phyloP scores from a whole-genome alignment of 2,797 vertebrate genomes.

The Pangasius krempfi region DNA sequence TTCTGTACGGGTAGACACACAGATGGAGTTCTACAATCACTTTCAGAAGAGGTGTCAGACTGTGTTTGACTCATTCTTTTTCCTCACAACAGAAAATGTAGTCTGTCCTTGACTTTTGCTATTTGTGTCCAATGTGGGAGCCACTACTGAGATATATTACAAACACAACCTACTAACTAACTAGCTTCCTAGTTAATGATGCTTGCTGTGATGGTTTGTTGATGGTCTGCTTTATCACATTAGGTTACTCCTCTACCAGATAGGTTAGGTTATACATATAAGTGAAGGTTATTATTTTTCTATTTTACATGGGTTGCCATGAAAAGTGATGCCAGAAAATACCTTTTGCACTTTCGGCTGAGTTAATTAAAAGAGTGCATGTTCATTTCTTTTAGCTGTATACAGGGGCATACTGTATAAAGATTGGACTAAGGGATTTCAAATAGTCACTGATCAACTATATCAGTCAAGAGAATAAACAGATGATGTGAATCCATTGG shows the following conservation, averaged over 20 bases:
- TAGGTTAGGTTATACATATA: neutral
- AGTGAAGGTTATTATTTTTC: neutral
- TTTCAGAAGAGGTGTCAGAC: constrained; percentile 50
- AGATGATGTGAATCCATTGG: neutral
- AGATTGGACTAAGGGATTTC: neutral
- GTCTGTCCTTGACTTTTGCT: constrained; percentile 50
- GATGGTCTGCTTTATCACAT: neutral
- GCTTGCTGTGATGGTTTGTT: neutral
- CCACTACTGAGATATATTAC: constrained; percentile 37
- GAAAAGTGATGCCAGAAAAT: neutral
- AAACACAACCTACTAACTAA: constrained; percentile 19
- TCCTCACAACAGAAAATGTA: constrained; percentile 64
- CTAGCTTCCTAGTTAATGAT: constrained; percentile 1
- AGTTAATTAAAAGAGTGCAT: neutral
- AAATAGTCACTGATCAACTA: neutral
- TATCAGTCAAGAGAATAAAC: constrained; percentile 1
- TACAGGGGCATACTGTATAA: neutral
- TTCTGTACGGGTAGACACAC: neutral
- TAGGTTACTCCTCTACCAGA: neutral
- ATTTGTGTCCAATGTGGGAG: constrained; percentile 12
- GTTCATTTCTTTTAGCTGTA: neutral
- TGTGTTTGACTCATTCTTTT: constrained; percentile 65
- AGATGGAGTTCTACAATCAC: neutral
- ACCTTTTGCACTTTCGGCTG: neutral
- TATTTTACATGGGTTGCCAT: neutral